Evolutionary conservation across 2,113 vertebrate genomes (phyloP).

Genomic region (Fregata magnificens): DNA sequence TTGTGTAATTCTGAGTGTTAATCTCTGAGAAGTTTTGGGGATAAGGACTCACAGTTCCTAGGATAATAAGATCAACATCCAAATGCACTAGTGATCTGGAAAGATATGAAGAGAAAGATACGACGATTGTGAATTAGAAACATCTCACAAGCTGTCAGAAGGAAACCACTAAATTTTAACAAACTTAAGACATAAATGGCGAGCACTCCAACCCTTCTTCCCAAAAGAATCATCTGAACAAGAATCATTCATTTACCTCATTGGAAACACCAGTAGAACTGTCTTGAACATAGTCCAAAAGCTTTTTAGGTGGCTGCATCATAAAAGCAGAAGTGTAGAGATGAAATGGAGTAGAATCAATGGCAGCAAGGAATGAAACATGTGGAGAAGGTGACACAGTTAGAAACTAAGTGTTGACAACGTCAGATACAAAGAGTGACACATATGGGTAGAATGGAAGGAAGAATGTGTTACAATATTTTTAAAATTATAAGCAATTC

Average conservation of each 20-base stretch:
- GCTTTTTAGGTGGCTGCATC: constrained; percentile 99
- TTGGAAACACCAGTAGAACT: constrained; percentile 86
- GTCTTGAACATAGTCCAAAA: constrained; percentile 98
- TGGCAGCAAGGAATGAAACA: constrained; percentile 88
- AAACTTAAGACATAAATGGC: not conserved
- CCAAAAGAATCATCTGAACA: constrained; percentile 57
- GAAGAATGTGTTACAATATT: not conserved
- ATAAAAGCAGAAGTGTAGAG: constrained; percentile 82
- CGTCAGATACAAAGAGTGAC: constrained; percentile 59
- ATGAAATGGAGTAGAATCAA: constrained; percentile 90
- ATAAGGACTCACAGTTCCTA: constrained; percentile 55
- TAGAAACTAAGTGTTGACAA: constrained; percentile 80
- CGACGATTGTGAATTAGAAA: constrained; percentile 5
- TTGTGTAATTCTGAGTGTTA: not conserved
- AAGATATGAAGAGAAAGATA: constrained; percentile 55
- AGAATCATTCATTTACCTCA: constrained; percentile 88
- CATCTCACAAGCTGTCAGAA: not conserved
- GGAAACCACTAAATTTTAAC: not conserved
- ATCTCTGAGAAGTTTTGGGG: not conserved
- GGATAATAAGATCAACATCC: constrained; percentile 49
- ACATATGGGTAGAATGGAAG: constrained; percentile 27
- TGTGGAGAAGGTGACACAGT: constrained; percentile 91
- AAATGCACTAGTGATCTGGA: constrained; percentile 42
- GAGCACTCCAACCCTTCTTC: constrained; percentile 22
- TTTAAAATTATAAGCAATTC: constrained; percentile 5